A percentile compares a stretch with the other conserved stretches of the same genome.
Evolutionary conservation across 2,797 vertebrate species (phyloP).

Genomic region (Pantherophis vulpinus): DNA sequence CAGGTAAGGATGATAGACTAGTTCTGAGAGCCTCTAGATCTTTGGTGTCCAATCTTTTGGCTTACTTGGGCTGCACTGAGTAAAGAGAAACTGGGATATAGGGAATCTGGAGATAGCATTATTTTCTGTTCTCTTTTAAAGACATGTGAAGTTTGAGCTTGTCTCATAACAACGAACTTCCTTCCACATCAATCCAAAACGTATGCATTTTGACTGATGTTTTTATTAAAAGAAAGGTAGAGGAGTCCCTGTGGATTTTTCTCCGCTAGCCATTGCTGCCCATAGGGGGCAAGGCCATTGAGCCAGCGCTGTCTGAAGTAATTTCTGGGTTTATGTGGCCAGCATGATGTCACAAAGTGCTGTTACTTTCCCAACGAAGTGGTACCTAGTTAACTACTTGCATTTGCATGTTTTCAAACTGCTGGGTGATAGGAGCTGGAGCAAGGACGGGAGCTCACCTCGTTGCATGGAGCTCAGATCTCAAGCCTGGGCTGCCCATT

Average conservation of each 20-base stretch:
- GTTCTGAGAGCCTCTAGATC: background rate
- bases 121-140: background rate
- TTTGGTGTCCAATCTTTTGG: background rate
- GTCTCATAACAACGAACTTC: background rate
- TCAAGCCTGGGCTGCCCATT: background rate
- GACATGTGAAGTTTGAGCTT: background rate
- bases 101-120: background rate
- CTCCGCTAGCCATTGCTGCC: fast-evolving
- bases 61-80: background rate
- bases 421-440: background rate
- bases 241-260: background rate
- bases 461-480: background rate
- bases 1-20: background rate
- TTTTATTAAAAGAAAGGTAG: background rate
- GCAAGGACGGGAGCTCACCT: background rate
- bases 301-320: background rate
- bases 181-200: background rate
- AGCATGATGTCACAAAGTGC: background rate
- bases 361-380: background rate
- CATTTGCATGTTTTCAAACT: background rate
- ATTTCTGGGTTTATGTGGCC: background rate
- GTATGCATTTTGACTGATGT: background rate
- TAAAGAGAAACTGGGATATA: background rate
- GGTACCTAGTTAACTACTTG: background rate
- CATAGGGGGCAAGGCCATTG: background rate